A percentile compares a stretch with the other conserved stretches of the same genome.
Conservation (phyloP, 2,113 vertebrate species). For the Ptychochromis oligacanthus region DNA sequence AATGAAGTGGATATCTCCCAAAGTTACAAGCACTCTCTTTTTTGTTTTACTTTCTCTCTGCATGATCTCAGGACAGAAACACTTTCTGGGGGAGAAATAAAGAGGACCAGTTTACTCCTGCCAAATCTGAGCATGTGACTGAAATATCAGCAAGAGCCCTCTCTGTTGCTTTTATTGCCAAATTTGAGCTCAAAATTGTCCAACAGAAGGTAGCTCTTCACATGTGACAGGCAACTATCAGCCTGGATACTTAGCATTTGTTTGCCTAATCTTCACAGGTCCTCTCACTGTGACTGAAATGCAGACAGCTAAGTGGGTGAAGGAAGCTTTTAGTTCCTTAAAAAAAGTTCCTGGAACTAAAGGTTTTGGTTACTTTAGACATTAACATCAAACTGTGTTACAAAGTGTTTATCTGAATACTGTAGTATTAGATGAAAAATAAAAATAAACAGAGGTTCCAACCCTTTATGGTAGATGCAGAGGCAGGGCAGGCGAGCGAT, state of each 20-base stretch:
- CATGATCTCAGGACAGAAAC: neutral
- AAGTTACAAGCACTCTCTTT: neutral
- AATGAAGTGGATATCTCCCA: neutral
- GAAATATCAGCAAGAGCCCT: neutral
- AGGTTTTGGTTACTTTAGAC: too few relatives aligned
- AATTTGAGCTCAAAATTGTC: too few relatives aligned
- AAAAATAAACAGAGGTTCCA: neutral
- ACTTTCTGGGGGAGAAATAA: neutral
- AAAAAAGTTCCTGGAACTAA: neutral
- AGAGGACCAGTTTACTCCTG: neutral
- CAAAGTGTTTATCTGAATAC: neutral
- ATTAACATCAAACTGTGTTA: neutral
- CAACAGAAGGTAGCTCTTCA: too few relatives aligned
- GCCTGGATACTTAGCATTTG: neutral
- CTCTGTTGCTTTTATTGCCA: neutral
- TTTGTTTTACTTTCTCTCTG: neutral
- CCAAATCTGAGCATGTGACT: neutral
- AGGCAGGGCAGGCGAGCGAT: conserved; percentile 96
- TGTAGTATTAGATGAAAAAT: neutral
- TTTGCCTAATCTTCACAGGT: neutral
- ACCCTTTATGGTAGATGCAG: conserved; percentile 98
- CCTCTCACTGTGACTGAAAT: neutral
- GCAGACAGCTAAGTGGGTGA: neutral
- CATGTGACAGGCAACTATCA: too few relatives aligned
- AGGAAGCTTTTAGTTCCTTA: neutral